Conservation (phyloP, 2,888 invertebrate species). For the Melangyna quadrimaculata region DNA sequence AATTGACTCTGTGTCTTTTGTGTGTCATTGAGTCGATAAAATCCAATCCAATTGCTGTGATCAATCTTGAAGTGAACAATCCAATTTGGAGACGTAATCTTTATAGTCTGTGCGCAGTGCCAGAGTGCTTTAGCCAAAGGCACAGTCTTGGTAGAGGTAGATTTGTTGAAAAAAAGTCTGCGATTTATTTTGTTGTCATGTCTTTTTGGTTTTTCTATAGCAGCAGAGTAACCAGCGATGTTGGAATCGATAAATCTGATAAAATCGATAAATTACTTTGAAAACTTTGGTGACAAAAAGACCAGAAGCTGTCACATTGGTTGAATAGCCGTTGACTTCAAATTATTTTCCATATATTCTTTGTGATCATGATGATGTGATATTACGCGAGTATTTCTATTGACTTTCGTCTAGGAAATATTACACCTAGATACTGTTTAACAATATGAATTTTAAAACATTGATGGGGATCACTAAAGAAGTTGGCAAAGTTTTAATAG, state of each 20-base stretch:
- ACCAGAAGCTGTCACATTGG: not conserved
- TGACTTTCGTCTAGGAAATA: not conserved
- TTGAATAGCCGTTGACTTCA: not conserved
- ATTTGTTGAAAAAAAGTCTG: constrained; percentile 5
- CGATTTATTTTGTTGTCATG: constrained; percentile 30
- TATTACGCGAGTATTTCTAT: not conserved
- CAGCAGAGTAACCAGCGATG: no score
- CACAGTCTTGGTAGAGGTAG: not conserved
- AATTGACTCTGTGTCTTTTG: constrained; percentile 1
- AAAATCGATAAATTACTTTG: constrained; percentile 4
- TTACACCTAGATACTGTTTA: no score
- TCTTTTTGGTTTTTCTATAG: not conserved
- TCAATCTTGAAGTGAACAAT: constrained; percentile 65
- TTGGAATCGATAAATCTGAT: constrained; percentile 17
- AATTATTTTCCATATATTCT: not conserved
- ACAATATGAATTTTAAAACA: no score
- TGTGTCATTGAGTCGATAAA: constrained; percentile 41
- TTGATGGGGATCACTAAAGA: no score
- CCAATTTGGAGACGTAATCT: constrained; percentile 62
- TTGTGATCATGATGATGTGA: not conserved
- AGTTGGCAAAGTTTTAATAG: no score
- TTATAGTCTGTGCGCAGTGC: constrained; percentile 2
- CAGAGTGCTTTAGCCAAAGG: not conserved
- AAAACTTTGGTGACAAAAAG: constrained; percentile 54
- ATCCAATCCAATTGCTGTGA: constrained; percentile 53